Evolutionary conservation across 2,888 invertebrate genomes (phyloP), one percentile per base, ranked within the genome.

Genomic region (Zygothrica quintamaculata): DNA sequence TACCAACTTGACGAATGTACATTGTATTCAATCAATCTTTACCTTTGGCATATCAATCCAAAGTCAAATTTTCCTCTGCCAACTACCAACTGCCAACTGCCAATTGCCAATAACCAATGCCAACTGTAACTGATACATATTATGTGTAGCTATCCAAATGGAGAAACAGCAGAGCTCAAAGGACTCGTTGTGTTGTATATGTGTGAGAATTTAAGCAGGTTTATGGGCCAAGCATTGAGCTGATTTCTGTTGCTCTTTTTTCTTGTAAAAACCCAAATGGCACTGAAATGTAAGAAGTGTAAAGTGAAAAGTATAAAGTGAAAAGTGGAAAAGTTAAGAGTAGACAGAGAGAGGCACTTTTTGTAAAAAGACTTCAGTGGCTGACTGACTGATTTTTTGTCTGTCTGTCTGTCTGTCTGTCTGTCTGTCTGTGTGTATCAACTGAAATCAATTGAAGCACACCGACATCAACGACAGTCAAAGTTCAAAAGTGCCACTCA

Each of bases 401-500:
- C 44, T 48, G 36, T 33, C 46, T 53, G 36, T 43, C 47, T 25
- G 36, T 3, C 43, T 51, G 58, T 26, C 64, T 43, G 37, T 7
- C 44, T 48, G 67, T 67, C 43, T 42, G n/a, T n/a, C n/a, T n/a
- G n/a, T n/a, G n/a, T n/a, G 52, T 58, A 57, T 58, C 58, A 66
- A 65, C 72, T 59, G 65, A 65, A 72, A 75, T 82, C 82, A 81
- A 80, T 80, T 78, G 81, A 67, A 64, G 74, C 70, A 58, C 48
- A 74, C 50, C 68, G 64, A 70, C 73, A 53, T 47, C 73, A 64
- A 64, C 70, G 70, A 67, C 76, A 60, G 77, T 61, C 75, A 82
- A 82, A 82, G 84, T 85, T 85, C 84, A 82, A 79, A 82, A 82
- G 80, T 82, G 84, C 73, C 74, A 77, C 85, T 82, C 75, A 73